phyloP scores from a whole-genome alignment of 2,888 invertebrate genomes.

The Xestia ashworthii region DNA sequence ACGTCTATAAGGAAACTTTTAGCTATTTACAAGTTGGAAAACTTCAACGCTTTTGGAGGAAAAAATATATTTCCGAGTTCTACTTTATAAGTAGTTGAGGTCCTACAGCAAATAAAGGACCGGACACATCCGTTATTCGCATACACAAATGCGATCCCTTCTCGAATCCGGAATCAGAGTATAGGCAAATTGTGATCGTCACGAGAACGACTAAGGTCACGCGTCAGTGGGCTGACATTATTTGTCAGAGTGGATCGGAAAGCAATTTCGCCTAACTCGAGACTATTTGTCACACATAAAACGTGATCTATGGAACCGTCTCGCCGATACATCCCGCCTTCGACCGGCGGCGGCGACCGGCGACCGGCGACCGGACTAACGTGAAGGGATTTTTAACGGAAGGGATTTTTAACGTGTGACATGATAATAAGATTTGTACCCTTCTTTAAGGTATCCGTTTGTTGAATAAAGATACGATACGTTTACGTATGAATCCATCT shows the following conservation, averaged over 20 bases:
- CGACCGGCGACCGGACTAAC: conserved; percentile 65
- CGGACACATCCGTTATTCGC: conserved; percentile 76
- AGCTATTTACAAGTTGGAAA: conserved; percentile 67
- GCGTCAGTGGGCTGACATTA: conserved; percentile 87
- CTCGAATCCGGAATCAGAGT: conserved; percentile 75
- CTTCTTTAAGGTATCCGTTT: conserved; percentile 45
- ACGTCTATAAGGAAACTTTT: conserved; percentile 68
- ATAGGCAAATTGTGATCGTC: conserved; percentile 85
- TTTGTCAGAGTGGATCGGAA: conserved; percentile 89
- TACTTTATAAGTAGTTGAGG: conserved; percentile 75
- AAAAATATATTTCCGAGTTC: conserved; percentile 71
- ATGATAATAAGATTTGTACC: conserved; percentile 66
- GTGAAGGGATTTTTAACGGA: conserved; percentile 71
- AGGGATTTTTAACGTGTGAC: conserved; percentile 70
- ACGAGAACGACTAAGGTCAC: conserved; percentile 84
- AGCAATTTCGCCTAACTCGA: conserved; percentile 88
- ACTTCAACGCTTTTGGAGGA: conserved; percentile 66
- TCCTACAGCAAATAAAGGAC: conserved; percentile 75
- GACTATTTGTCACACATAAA: conserved; percentile 90
- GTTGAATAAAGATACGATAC: conserved; percentile 40
- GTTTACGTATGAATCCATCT: conserved; percentile 12
- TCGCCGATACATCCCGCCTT: conserved; percentile 76
- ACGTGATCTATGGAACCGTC: conserved; percentile 85
- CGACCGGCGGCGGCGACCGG: conserved; percentile 48
- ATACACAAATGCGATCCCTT: conserved; percentile 78